Evolutionary conservation across 2,888 invertebrate genomes (phyloP).

Genomic region (Synergus gifuensis): DNA sequence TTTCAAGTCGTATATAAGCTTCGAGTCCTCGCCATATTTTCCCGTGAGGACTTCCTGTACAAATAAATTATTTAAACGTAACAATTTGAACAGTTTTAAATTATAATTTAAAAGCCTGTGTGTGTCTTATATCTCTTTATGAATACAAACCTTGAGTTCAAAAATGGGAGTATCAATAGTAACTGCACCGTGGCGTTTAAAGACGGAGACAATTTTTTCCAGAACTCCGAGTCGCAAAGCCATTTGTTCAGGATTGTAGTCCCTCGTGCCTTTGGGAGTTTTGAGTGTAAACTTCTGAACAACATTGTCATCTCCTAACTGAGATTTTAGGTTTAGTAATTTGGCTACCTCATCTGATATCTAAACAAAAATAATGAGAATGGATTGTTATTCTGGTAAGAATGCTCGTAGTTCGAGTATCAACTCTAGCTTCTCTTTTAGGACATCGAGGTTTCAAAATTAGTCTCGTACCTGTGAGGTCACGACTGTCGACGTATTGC

Average conservation of each 20-base stretch:
- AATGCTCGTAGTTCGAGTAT: slow-evolving; percentile 19
- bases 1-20: slow-evolving; percentile 98
- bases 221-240: slow-evolving; percentile 91
- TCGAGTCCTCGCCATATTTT: slow-evolving; percentile 99
- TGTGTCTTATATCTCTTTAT: background rate
- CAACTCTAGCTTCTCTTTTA: slow-evolving; percentile 29
- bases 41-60: slow-evolving; percentile 96
- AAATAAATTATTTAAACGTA: slow-evolving; percentile 1
- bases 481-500: slow-evolving; percentile 64
- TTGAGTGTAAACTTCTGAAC: slow-evolving; percentile 91
- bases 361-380: slow-evolving; percentile 79
- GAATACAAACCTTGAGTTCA: slow-evolving; percentile 89
- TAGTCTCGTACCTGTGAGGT: slow-evolving; percentile 68
- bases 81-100: slow-evolving; percentile 1
- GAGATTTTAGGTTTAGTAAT: slow-evolving; percentile 88
- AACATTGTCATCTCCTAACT: slow-evolving; percentile 81
- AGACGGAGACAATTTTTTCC: slow-evolving; percentile 91
- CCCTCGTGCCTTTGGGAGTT: slow-evolving; percentile 96
- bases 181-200: slow-evolving; percentile 98
- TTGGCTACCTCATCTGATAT: slow-evolving; percentile 92
- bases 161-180: slow-evolving; percentile 99
- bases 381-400: background rate
- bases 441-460: slow-evolving; percentile 43
- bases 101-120: too few species aligned
- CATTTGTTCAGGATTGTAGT: slow-evolving; percentile 97